phyloP scores from a whole-genome alignment of 1,140 invertebrate genomes.

The Yoshiicerus persimilis region DNA sequence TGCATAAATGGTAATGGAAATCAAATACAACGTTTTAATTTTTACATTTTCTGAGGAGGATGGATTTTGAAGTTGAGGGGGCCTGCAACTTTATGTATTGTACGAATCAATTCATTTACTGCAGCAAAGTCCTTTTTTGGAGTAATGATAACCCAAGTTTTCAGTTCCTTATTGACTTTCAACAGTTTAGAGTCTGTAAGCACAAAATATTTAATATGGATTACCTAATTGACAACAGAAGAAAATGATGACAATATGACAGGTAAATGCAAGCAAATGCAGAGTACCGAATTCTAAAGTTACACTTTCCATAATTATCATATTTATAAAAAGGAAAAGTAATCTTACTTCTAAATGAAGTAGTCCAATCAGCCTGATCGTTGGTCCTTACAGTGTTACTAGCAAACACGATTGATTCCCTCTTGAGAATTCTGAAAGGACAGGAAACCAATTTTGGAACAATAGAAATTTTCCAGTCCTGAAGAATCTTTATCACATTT shows the following conservation, averaged over 20 bases:
- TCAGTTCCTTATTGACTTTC: background rate
- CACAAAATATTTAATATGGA: background rate
- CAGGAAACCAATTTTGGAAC: slow-evolving; percentile 62
- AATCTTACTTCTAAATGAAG: slow-evolving; percentile 21
- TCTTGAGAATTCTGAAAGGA: slow-evolving; percentile 64
- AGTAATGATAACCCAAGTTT: slow-evolving; percentile 45
- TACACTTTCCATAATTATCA: too few relatives aligned
- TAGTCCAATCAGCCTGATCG: slow-evolving; percentile 26
- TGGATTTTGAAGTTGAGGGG: slow-evolving; percentile 31
- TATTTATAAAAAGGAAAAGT: background rate
- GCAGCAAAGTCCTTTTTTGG: slow-evolving; percentile 11
- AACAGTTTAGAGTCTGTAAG: slow-evolving; percentile 12
- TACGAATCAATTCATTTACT: slow-evolving; percentile 26
- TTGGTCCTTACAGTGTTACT: slow-evolving; percentile 42
- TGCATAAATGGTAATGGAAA: background rate
- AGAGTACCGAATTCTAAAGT: too few relatives aligned
- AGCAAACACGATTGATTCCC: slow-evolving; percentile 71
- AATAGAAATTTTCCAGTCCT: slow-evolving; percentile 79
- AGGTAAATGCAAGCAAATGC: too few relatives aligned
- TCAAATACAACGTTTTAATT: background rate
- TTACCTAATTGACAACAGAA: background rate
- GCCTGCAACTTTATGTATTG: slow-evolving; percentile 30
- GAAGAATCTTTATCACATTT: slow-evolving; percentile 55
- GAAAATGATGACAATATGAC: background rate
- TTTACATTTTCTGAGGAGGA: slow-evolving; percentile 33